Conservation (phyloP, 2,888 invertebrate genomes). For the Atrina japonica region DNA sequence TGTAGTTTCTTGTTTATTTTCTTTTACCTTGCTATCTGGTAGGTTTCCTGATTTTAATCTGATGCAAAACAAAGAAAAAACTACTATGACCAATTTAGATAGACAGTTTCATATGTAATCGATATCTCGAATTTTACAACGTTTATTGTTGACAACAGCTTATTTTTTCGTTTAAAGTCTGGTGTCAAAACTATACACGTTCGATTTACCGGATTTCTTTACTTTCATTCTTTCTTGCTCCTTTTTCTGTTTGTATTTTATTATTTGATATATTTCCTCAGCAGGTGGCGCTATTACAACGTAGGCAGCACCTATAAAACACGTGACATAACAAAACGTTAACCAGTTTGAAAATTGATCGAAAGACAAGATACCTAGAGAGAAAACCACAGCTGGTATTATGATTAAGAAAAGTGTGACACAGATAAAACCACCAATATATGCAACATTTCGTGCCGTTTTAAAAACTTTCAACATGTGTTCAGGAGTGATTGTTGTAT, state of each 20-base stretch:
- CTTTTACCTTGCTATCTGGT: too few relatives aligned
- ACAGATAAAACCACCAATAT: slow-evolving; percentile 44
- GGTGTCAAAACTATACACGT: too few relatives aligned
- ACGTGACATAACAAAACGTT: slow-evolving; percentile 48
- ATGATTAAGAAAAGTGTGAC: slow-evolving; percentile 47
- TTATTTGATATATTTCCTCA: slow-evolving; percentile 55
- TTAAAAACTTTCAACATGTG: slow-evolving; percentile 55
- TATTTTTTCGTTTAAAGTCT: too few relatives aligned
- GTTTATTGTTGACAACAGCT: too few relatives aligned
- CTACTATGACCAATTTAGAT: too few relatives aligned
- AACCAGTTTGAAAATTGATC: slow-evolving; percentile 50
- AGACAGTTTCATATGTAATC: too few relatives aligned
- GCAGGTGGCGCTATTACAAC: slow-evolving; percentile 54
- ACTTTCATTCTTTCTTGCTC: too few relatives aligned
- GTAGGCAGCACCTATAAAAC: slow-evolving; percentile 44
- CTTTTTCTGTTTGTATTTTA: not conserved
- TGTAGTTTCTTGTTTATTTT: too few relatives aligned
- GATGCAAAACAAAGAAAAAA: too few relatives aligned
- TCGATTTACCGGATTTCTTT: too few relatives aligned
- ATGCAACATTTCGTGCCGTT: slow-evolving; percentile 41
- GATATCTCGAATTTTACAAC: too few relatives aligned
- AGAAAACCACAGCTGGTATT: slow-evolving; percentile 51
- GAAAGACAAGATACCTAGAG: slow-evolving; percentile 47
- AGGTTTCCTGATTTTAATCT: too few relatives aligned
- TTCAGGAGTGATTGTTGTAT: slow-evolving; percentile 42